Evolutionary conservation across 2,113 vertebrate genomes (phyloP), one percentile per base, ranked within the genome.

Genomic region (Embiotoca jacksoni): DNA sequence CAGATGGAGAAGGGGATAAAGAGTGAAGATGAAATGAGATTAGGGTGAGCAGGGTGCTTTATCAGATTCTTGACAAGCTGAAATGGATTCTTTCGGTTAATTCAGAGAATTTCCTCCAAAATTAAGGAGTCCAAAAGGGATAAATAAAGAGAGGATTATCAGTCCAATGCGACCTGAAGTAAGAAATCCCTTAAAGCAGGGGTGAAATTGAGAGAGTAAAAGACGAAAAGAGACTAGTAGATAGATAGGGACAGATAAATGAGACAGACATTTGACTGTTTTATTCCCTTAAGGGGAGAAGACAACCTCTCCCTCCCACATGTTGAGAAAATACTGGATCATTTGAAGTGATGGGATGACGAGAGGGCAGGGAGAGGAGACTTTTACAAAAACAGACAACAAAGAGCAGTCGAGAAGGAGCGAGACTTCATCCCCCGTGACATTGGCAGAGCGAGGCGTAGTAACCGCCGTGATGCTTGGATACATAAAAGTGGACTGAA

Each of bases 181-280:
- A 39, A 66, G 58, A 82, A 62, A 46, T 70, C 52, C 79, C 60
- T 54, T 66, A 75, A 57, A 80, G 52, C 47, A 46, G 68, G 55
- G 52, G 52, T 30, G 73, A 56, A 52, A 85, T 53, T 52, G 72
- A 83, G 49, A 84, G 54, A 62, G 35, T 37, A 41, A 78, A 49
- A 80, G 47, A 53, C n/a, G 7, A 33, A 59, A 65, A 69, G 80
- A 72, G 86, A 75, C 49, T 60, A 36, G 30, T 56, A 54, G 83
- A 85, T 61, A 67, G 84, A 86, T 16, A 74, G 75, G 59, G 47
- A 39, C 31, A 71, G 86, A 91, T 87, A 84, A 88, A 89, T 80
- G 76, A 87, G 65, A 72, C 63, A 58, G 83, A 80, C 61, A 56
- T 72, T 78, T 72, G 66, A 61, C 79, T 82, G 83, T 89, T 92